Base-by-base conservation (phyloP, 2,797 vertebrate species). In the Urocyon cinereoargenteus region DNA sequence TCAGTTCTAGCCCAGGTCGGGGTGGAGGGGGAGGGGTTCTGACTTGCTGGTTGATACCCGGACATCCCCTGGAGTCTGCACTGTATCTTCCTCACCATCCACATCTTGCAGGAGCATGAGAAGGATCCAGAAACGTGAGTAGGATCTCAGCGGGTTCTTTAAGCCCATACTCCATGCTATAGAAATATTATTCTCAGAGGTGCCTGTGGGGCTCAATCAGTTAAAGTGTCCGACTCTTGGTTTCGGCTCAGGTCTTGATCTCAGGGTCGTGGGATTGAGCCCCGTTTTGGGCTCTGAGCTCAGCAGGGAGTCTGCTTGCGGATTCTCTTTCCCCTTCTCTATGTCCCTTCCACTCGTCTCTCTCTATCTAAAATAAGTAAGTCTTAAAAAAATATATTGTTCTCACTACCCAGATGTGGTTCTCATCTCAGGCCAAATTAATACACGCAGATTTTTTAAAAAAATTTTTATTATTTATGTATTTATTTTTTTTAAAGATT, bases 121-220 rank as follows among this genome's bases (percentile, higher is more conserved):
- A 73, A 87, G n/a, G 49, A 84, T 40, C 49, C 22, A 40, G 89
- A 68, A 68, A 15, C 57, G 22, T 3, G 28, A 53, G 22, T 2
- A 24, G 10, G 36, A 1, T 49, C 82, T 70, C 51, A 36, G 45
- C 10, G 3, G 11, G 51, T 81, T 87, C 55, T 64, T 24, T 72
- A 4, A 61, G 53, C 11, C n/a, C 1, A 0, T 34, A 57, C 21
- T 8, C 3, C 12, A 2, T 2, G 51, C 36, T 14, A 7, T 28
- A 36, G 78, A 61, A 18, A 45, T 51, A 59, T 10, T 70, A 15
- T 4, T 4, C 18, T 86, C 51, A 34, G n/a, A 31, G 66, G 66
- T 0, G 18, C 66, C 66, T 34, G 66, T 8, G 66, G 9, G 66
- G n/a, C 8, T 6, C 16, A 34, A 16, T 66, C n/a, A 16, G 53